Base-by-base conservation (phyloP, 1,140 invertebrate genomes). In the Ceratosolen fusciceps region DNA sequence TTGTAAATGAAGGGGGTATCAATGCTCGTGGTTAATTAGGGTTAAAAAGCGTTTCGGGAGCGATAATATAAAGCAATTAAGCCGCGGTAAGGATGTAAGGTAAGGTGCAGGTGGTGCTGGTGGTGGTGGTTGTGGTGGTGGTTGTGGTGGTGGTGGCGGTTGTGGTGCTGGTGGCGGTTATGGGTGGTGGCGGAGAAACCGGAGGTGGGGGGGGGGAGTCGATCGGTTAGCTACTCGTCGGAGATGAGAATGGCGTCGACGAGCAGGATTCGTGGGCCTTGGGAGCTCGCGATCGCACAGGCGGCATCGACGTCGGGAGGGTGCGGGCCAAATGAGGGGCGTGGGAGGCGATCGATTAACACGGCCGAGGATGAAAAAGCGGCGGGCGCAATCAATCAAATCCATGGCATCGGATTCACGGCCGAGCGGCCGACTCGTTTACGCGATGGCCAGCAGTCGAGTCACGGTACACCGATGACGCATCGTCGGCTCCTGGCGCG, bases 381-480 rank as follows among this genome's bases (percentile, higher is more conserved):
- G 34, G 31, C n/a, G 10, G 54, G 2, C 12, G 43, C 73, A 72
- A 80, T 80, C 73, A 71, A 80, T 76, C 72, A 73, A 60, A 31
- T 14, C 58, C 47, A n/a, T 43, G 76, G 70, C 73, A 74, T 43
- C 73, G 34, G 68, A 52, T 74, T 74, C 62, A 49, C 73, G 73
- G 29, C 34, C 65, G 67, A 72, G 65, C 49, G 78, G 78, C 78
- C 70, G 75, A 80, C 65, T 72, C 79, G 78, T 80, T 80, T 80
- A 74, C 56, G 77, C 65, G 34, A 39, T 5, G 47, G 26, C 47
- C 54, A n/a, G 26, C 34, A n/a, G n/a, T n/a, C 39, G 29, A 62
- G 73, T 71, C 73, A 76, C 79, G 79, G 73, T 76, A 72, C 67
- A 24, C 49, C 67, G 79, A 80, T 80, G 79, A 80, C 79, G 79